Percentiles rank a stretch among this genome's conserved stretches.
These are phyloP conservation scores for Peromyscus californicus DNA, from an alignment of 2,113 vertebrate genomes.

Conservation along the genomic window DNA sequence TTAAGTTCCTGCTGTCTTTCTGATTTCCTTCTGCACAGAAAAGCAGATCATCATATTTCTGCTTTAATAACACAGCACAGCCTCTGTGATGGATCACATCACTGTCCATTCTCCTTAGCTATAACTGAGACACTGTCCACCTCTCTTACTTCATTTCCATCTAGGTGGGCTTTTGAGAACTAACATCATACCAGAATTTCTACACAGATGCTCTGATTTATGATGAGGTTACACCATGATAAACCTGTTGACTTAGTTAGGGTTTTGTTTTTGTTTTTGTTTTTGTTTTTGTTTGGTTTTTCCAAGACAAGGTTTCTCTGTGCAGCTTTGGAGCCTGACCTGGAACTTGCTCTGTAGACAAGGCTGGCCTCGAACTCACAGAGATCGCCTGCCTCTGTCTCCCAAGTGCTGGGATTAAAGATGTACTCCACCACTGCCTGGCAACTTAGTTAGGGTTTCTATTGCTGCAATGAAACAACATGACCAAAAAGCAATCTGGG, in stretches of 20 bases:
- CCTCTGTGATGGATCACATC: neutral
- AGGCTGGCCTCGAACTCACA: no score
- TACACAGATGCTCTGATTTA: neutral
- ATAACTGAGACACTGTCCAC: neutral
- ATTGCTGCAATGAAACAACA: neutral
- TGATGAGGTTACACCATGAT: neutral
- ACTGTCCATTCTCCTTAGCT: neutral
- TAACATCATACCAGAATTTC: neutral
- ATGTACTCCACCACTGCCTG: no score
- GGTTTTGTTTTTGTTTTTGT: no score
- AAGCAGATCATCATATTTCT: neutral
- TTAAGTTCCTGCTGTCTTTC: neutral
- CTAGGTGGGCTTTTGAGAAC: neutral
- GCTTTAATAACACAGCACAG: slow-evolving; percentile 1
- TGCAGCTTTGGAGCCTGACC: no score
- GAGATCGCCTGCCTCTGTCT: no score
- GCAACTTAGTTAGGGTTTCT: neutral
- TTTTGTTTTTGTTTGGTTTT: no score
- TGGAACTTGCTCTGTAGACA: no score
- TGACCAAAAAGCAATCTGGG: neutral
- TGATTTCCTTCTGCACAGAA: neutral
- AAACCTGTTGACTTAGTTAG: neutral
- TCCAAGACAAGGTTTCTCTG: no score
- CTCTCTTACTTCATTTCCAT: neutral
- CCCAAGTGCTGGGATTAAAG: no score